phyloP scores from a whole-genome alignment of 2,888 invertebrate genomes.

The Desoria tigrina region DNA sequence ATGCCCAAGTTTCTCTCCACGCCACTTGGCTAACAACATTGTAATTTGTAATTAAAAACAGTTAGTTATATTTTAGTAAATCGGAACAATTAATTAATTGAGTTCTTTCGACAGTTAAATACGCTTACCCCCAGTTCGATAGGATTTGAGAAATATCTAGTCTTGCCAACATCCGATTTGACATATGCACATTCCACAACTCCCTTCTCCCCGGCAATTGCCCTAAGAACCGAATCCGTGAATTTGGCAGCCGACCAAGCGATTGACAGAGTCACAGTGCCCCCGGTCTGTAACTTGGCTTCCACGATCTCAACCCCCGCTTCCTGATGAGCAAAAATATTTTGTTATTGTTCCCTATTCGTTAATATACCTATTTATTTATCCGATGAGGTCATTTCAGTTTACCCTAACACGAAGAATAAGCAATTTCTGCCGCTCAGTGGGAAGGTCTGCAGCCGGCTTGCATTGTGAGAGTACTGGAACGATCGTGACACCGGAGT shows the following conservation, averaged over 20 bases:
- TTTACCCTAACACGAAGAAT: conserved; percentile 59
- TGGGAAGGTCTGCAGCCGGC: conserved; percentile 75
- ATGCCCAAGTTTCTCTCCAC: conserved; percentile 85
- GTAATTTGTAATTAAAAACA: conserved; percentile 19
- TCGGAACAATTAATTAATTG: neutral
- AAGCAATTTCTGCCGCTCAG: conserved; percentile 77
- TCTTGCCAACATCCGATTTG: conserved; percentile 78
- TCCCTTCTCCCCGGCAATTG: conserved; percentile 72
- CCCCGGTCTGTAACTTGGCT: conserved; percentile 66
- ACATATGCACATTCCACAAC: conserved; percentile 92
- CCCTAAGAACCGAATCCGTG: conserved; percentile 63
- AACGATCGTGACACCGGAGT: conserved; percentile 94
- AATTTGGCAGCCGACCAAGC: conserved; percentile 68
- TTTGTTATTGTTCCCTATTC: neutral
- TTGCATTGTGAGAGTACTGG: conserved; percentile 91
- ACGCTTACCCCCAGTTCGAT: conserved; percentile 71
- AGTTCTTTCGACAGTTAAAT: neutral
- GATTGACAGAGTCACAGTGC: conserved; percentile 65
- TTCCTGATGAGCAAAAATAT: conserved; percentile 58
- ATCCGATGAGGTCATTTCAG: neutral
- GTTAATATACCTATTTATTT: neutral
- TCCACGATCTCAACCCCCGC: conserved; percentile 66
- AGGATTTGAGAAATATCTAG: conserved; percentile 90
- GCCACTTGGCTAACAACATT: conserved; percentile 69
- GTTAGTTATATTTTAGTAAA: too few species aligned